Conservation (phyloP, 1,140 invertebrate species). For the Heterodera carotae region DNA sequence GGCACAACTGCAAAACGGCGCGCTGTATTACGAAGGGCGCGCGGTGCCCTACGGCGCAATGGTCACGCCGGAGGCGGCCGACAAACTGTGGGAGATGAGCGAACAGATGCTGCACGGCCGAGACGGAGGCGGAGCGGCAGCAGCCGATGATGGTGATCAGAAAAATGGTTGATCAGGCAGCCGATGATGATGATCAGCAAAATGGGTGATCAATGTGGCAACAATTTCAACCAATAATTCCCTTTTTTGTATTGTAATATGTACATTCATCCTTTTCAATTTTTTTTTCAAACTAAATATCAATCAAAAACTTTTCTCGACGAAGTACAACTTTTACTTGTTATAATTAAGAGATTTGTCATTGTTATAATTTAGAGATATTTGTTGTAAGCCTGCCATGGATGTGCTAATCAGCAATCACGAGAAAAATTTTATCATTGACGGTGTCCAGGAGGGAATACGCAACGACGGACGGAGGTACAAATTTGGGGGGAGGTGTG, state of each 20-base stretch:
- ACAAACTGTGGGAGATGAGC: conserved; percentile 35
- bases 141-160: not conserved
- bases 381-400: no score
- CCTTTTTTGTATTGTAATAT: no score
- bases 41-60: conserved; percentile 25
- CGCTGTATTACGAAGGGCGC: conserved; percentile 38
- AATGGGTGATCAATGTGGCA: no score
- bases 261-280: no score
- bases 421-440: conserved; percentile 44
- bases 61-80: conserved; percentile 40
- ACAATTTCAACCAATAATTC: no score
- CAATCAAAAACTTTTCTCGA: no score
- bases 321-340: no score
- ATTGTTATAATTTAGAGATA: no score
- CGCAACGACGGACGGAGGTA: conserved; percentile 42
- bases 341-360: no score
- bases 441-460: conserved; percentile 40
- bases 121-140: no score
- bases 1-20: conserved; percentile 28
- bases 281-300: no score
- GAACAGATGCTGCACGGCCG: conserved; percentile 29
- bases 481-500: not conserved
- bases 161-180: not conserved
- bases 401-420: conserved; percentile 34
- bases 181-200: no score